Base-by-base conservation (phyloP, 2,113 vertebrate species). In the Otocyon megalotis region DNA sequence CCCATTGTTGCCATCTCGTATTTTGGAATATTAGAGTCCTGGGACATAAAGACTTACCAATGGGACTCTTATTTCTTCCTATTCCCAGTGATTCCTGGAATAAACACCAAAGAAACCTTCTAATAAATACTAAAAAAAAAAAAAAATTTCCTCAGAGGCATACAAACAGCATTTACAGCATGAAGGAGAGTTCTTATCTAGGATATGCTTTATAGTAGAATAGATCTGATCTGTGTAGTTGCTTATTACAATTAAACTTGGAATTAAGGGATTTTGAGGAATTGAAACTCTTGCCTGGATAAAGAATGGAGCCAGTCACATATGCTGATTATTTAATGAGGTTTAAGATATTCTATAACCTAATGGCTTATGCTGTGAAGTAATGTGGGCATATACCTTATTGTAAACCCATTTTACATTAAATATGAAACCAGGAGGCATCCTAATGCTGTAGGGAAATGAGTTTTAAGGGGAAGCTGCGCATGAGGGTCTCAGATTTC, bases 361-460 rank as follows among this genome's bases (percentile, higher is more conserved):
- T 72, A 87, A 54, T 72, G 37, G 16, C 5, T 72, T 28, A 72
- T 3, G 3, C 4, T 62, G 17, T 30, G 30, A 71, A 53, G 13
- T 24, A 77, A 32, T n/a, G 0, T 69, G 0, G 0, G 0, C 32
- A 4, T 28, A 35, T 48, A 56, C 9, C 19, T 84, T 26, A 53
- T 11, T 53, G 2, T 24, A 91, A 56, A 6, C 5, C 24, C n/a
- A 82, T 5, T 4, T 0, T 2, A 15, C 32, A 3, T 37, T 26
- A 53, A 88, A 32, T 30, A 60, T 80, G 12, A 88, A 28, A 86
- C 24, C 0, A 79, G 2, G 30, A n/a, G 65, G 1, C 53, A 72
- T 48, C 9, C 58, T 28, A 22, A 69, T 67, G 17, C 15, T 2
- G 43, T 8, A 81, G 32, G 62, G 3, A 1, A 16, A 54, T 3